Conservation (phyloP, 2,888 invertebrate species). For the Rambutsinella grinnellia region DNA sequence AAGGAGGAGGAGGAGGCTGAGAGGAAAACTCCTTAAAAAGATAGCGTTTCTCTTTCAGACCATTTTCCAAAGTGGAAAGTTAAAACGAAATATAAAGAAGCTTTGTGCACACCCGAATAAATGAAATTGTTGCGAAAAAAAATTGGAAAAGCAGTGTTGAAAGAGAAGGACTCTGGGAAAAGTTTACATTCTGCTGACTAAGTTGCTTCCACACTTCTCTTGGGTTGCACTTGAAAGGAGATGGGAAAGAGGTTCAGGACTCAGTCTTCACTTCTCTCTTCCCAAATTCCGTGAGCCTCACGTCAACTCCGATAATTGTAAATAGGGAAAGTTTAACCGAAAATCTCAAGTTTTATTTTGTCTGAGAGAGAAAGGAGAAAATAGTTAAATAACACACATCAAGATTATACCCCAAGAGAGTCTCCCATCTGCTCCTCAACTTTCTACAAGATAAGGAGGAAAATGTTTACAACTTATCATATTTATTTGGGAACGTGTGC, state of each 20-base stretch:
- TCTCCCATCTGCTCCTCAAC: not conserved
- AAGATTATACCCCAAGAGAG: not conserved
- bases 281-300: not conserved
- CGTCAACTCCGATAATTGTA: not conserved
- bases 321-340: not conserved
- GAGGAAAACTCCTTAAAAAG: no score
- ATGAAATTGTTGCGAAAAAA: not conserved
- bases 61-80: not conserved
- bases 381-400: no score
- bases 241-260: not conserved
- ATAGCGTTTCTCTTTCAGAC: not conserved
- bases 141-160: not conserved
- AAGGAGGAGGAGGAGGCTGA: not conserved
- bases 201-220: not conserved
- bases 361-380: no score
- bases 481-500: no score
- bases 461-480: no score
- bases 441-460: no score
- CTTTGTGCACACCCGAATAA: not conserved
- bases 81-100: not conserved
- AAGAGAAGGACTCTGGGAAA: not conserved
- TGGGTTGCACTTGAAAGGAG: not conserved
- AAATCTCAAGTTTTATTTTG: no score
- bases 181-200: not conserved
- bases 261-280: not conserved